Percentiles rank a stretch among this genome's conserved stretches.
Conservation (phyloP, 2,113 vertebrate genomes). For the Promerops cafer region DNA sequence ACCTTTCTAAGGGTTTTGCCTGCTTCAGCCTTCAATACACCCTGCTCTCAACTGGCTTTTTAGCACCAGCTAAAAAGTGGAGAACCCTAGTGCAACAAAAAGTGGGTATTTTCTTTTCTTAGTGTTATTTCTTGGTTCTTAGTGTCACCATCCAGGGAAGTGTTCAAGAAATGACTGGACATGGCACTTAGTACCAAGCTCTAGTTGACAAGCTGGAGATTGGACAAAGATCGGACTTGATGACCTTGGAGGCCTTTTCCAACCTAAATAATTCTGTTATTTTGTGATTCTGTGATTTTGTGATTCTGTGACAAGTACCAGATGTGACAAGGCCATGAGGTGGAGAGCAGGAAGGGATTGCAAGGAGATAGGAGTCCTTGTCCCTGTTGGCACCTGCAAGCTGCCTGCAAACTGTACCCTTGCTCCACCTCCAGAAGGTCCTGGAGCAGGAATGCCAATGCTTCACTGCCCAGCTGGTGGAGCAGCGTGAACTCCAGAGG, state of each 20-base stretch:
- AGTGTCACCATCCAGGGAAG: not conserved
- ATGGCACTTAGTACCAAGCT: not conserved
- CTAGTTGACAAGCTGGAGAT: not conserved
- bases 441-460: not conserved
- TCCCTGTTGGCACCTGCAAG: rapidly evolving
- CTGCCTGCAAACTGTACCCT: not conserved
- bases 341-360: not conserved
- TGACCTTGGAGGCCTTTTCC: not conserved
- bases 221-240: not conserved
- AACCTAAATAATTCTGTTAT: not conserved
- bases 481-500: rapidly evolving
- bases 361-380: not conserved
- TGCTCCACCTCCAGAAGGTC: not conserved
- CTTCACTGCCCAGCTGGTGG: rapidly evolving
- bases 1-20: not conserved
- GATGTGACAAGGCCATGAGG: not conserved
- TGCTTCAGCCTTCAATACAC: not conserved
- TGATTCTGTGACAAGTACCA: not conserved
- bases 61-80: not conserved
- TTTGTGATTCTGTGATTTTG: not conserved
- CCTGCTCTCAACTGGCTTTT: not conserved
- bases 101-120: not conserved
- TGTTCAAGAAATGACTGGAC: not conserved
- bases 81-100: not conserved
- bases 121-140: not conserved